Conservation (phyloP, 2,888 invertebrate genomes). For the Agriopis aurantiaria region DNA sequence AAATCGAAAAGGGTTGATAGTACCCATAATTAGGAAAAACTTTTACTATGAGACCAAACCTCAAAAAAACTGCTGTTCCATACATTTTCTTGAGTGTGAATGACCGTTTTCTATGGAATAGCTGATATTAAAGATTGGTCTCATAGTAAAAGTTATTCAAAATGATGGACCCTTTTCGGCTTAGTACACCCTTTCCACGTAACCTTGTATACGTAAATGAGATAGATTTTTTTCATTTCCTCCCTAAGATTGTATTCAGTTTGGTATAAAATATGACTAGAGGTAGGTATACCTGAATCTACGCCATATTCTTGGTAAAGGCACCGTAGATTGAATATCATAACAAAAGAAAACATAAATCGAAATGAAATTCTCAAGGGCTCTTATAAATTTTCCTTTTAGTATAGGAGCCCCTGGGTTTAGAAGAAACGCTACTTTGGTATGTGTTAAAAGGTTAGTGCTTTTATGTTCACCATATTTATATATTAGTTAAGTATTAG, state of each 20-base stretch:
- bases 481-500: no score
- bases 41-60: no score
- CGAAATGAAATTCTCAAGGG: conserved; percentile 40
- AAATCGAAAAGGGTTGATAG: no score
- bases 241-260: background rate
- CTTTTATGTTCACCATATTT: background rate
- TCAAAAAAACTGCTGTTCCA: no score
- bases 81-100: no score
- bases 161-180: no score
- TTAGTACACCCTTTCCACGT: no score
- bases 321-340: conserved; percentile 43
- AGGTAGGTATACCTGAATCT: conserved; percentile 18
- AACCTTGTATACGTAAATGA: background rate
- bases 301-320: conserved; percentile 22
- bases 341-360: conserved; percentile 42
- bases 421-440: background rate
- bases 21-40: no score
- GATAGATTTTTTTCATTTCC: background rate
- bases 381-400: conserved; percentile 30
- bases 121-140: no score
- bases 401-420: conserved; percentile 11
- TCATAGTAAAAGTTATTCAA: no score
- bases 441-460: background rate
- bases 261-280: conserved; percentile 7
- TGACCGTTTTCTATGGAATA: no score